A percentile compares a stretch with the other conserved stretches of the same genome.
Evolutionary conservation across 1,140 invertebrate genomes (phyloP).

Genomic region (Drosophila lini): DNA sequence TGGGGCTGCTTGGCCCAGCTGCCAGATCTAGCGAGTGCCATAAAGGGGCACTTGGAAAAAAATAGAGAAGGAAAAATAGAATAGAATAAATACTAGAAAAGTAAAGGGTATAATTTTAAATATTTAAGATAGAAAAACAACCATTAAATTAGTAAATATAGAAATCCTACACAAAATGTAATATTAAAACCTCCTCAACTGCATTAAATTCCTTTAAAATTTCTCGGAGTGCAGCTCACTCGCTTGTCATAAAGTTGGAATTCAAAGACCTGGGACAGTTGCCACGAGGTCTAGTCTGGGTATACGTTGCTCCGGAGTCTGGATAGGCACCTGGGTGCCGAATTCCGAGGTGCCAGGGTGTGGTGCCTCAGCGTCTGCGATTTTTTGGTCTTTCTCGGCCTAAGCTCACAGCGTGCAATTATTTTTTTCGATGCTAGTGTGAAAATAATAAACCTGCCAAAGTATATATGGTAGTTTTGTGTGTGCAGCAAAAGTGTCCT

Average conservation of each 20-base stretch:
- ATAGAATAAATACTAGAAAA: not conserved
- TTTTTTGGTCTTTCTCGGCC: constrained; percentile 36
- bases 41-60: constrained; percentile 43
- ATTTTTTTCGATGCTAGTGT: constrained; percentile 68
- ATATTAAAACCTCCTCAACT: too few relatives aligned
- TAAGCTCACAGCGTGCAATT: constrained; percentile 80
- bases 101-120: not conserved
- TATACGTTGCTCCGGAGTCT: not conserved
- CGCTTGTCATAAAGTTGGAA: constrained; percentile 61
- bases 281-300: constrained; percentile 59
- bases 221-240: constrained; percentile 28
- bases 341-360: constrained; percentile 46
- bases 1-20: constrained; percentile 50
- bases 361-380: constrained; percentile 68
- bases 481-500: constrained; percentile 68
- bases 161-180: too few relatives aligned
- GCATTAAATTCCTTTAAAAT: not conserved
- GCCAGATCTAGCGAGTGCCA: constrained; percentile 57
- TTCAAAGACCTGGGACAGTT: constrained; percentile 45
- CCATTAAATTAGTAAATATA: too few relatives aligned
- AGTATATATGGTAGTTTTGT: constrained; percentile 22
- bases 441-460: constrained; percentile 80
- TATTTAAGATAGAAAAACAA: not conserved
- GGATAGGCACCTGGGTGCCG: constrained; percentile 15
- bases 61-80: not conserved